A percentile compares a stretch with the other conserved stretches of the same genome.
These are phyloP conservation scores for Chiroxiphia lanceolata DNA, from an alignment of 2,797 vertebrate species.

Conservation along the genomic window DNA sequence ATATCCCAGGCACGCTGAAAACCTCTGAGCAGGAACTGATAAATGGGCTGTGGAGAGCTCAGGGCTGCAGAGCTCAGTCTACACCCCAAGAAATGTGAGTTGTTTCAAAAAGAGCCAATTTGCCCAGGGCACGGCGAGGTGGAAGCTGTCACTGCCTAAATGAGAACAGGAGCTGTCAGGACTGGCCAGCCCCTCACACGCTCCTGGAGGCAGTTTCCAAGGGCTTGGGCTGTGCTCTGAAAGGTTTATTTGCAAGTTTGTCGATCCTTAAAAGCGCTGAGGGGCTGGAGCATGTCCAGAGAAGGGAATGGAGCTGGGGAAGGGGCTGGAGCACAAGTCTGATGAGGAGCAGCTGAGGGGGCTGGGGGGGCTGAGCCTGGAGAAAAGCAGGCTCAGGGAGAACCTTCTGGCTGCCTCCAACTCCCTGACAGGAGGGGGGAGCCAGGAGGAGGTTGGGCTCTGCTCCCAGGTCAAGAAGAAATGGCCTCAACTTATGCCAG, in stretches of 20 bases:
- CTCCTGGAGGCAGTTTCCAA: background rate
- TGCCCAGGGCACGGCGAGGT: background rate
- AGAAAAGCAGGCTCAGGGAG: background rate
- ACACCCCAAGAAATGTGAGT: background rate
- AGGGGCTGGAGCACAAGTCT: background rate
- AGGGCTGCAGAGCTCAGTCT: background rate
- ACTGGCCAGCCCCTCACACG: rapidly evolving
- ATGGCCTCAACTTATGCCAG: background rate
- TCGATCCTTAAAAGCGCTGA: rapidly evolving
- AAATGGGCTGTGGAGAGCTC: conserved; percentile 17
- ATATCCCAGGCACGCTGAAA: background rate
- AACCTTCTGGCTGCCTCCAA: background rate
- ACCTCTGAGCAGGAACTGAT: background rate
- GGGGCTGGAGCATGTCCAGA: background rate
- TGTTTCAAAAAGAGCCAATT: conserved; percentile 9
- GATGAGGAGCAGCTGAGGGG: background rate
- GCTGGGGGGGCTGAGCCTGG: background rate
- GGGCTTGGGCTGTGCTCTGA: background rate
- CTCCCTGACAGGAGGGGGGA: background rate
- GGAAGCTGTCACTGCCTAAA: background rate
- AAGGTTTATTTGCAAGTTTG: background rate
- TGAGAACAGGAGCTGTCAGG: background rate
- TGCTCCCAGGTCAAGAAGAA: background rate
- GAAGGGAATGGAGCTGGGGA: background rate
- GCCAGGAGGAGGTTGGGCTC: rapidly evolving